Conservation (phyloP, 1,140 invertebrate genomes). For the Leguminivora glycinivorella region DNA sequence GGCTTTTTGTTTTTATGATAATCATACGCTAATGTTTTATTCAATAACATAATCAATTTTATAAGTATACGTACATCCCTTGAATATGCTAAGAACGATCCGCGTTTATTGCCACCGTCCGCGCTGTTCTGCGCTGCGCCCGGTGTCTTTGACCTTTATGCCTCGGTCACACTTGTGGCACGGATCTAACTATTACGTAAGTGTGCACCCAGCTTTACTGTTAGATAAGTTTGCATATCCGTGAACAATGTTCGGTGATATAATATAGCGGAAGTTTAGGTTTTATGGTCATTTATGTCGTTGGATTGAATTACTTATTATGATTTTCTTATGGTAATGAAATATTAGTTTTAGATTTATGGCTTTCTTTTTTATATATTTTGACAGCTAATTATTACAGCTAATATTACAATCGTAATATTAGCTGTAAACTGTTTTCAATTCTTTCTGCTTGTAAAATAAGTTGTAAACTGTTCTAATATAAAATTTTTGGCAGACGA, state of each 20-base stretch:
- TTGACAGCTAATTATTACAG: neutral
- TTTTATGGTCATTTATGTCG: neutral
- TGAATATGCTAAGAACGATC: neutral
- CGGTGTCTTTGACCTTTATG: conserved; percentile 24
- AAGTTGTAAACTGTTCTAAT: too few species aligned
- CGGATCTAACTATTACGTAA: conserved; percentile 20
- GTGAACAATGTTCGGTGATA: conserved; percentile 5
- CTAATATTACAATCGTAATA: too few species aligned
- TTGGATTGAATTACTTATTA: neutral
- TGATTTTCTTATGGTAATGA: neutral
- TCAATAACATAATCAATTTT: too few species aligned
- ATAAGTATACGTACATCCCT: too few species aligned
- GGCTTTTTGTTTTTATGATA: too few species aligned
- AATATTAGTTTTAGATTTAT: neutral
- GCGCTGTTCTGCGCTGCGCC: neutral
- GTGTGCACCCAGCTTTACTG: conserved; percentile 14
- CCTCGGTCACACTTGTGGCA: conserved; percentile 26
- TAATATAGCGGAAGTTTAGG: conserved; percentile 11
- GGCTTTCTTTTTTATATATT: neutral
- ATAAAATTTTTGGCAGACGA: too few species aligned
- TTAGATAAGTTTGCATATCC: conserved; percentile 25
- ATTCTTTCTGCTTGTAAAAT: too few species aligned
- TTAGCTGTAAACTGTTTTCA: too few species aligned
- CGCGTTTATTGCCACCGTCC: neutral
- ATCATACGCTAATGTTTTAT: too few species aligned